These are phyloP conservation scores for Heterochromis multidens DNA, from an alignment of 2,113 vertebrate species.

Conservation along the genomic window DNA sequence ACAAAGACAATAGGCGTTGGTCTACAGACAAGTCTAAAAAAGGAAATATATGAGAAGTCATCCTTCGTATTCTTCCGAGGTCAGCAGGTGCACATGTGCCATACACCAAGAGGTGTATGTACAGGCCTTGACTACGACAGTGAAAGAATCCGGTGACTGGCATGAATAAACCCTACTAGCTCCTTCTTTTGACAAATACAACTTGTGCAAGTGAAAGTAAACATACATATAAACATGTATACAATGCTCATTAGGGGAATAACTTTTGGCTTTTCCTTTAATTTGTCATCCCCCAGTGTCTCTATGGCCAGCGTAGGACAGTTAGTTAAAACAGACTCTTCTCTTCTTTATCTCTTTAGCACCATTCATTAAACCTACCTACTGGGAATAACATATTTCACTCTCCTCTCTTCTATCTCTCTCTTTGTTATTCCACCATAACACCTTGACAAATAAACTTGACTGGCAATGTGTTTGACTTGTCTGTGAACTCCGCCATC, in stretches of 20 bases:
- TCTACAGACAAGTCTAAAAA: no score
- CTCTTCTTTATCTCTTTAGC: background rate
- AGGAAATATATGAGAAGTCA: no score
- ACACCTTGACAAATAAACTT: constrained; percentile 28
- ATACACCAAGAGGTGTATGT: no score
- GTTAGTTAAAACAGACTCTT: background rate
- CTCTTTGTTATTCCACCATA: constrained; percentile 6
- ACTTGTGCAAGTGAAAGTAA: fast-evolving
- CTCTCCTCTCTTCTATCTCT: background rate
- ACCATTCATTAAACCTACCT: background rate
- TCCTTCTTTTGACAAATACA: fast-evolving
- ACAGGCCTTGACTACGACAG: no score
- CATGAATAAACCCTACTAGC: no score
- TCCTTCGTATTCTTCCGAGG: no score
- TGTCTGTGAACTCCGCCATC: background rate
- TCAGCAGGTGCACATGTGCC: no score
- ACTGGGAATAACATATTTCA: background rate
- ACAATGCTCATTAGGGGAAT: background rate
- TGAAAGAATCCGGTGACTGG: no score
- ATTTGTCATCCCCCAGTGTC: fast-evolving
- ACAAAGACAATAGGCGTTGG: no score
- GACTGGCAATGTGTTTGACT: constrained; percentile 11
- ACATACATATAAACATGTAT: background rate
- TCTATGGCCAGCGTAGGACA: background rate
- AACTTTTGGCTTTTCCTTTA: background rate